Conservation (phyloP, 2,113 vertebrate genomes). For the cattle (Bos taurus) region DNA sequence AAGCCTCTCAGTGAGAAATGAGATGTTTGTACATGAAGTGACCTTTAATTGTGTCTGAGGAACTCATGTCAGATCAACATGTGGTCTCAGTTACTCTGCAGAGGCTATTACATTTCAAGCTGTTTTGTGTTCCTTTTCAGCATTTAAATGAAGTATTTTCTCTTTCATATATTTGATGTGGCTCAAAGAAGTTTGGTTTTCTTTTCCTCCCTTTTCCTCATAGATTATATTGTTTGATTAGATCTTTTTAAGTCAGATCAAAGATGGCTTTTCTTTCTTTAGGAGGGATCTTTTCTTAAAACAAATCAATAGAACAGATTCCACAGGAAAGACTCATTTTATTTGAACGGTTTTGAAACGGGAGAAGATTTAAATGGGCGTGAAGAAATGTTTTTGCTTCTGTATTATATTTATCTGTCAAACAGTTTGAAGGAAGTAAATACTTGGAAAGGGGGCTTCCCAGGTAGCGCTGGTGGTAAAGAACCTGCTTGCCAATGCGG, state of each 20-base stretch:
- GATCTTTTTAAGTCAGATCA: constrained; percentile 78
- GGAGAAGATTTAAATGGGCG: constrained; percentile 53
- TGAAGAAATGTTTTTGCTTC: constrained; percentile 43
- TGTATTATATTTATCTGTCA: constrained; percentile 57
- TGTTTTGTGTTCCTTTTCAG: constrained; percentile 75
- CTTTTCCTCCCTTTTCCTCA: background rate
- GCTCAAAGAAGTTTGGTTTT: constrained; percentile 63
- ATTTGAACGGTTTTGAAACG: constrained; percentile 62
- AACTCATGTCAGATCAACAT: constrained; percentile 72
- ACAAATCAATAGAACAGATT: constrained; percentile 56
- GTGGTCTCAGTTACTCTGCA: constrained; percentile 71
- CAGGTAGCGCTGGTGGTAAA: background rate
- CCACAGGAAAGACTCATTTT: constrained; percentile 51
- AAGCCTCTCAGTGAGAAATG: constrained; percentile 54
- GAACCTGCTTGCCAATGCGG: background rate
- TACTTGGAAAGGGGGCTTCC: background rate
- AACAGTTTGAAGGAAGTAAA: background rate
- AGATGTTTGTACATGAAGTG: constrained; percentile 62
- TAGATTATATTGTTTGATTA: constrained; percentile 77
- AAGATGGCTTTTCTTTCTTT: constrained; percentile 66
- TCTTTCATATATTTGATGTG: constrained; percentile 76
- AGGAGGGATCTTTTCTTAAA: constrained; percentile 71
- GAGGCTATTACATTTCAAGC: constrained; percentile 69
- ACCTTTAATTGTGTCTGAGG: constrained; percentile 79
- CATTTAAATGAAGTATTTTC: constrained; percentile 77